phyloP scores from a whole-genome alignment of 2,888 invertebrate species.

The Campoplex nolae region DNA sequence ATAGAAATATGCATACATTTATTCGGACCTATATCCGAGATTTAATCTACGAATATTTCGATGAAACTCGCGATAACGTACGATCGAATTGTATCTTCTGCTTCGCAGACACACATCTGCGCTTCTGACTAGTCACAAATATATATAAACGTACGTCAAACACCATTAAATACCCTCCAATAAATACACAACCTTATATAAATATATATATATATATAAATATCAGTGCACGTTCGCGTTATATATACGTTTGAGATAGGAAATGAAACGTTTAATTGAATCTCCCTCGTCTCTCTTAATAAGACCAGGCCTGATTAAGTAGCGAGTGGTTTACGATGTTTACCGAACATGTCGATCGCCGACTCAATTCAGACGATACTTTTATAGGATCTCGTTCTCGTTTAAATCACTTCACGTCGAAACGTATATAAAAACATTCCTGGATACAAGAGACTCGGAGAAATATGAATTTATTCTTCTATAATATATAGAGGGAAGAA shows the following conservation, averaged over 20 bases:
- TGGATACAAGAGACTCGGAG: not conserved
- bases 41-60: constrained; percentile 33
- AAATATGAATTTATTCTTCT: not conserved
- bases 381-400: not conserved
- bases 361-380: constrained; percentile 41
- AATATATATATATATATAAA: constrained; percentile 25
- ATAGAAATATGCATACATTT: constrained; percentile 23
- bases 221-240: constrained; percentile 29
- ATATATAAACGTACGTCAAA: constrained; percentile 53
- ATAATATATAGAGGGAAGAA: not conserved
- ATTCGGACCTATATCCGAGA: constrained; percentile 1
- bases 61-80: constrained; percentile 58
- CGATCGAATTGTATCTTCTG: constrained; percentile 55
- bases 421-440: not conserved
- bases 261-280: constrained; percentile 64
- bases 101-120: constrained; percentile 60
- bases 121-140: constrained; percentile 58
- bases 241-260: constrained; percentile 50
- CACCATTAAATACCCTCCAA: constrained; percentile 34
- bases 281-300: constrained; percentile 65
- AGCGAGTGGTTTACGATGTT: constrained; percentile 81
- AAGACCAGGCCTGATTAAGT: constrained; percentile 79
- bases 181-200: constrained; percentile 30
- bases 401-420: constrained; percentile 8
- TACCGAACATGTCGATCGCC: constrained; percentile 79